Evolutionary conservation across 2,888 invertebrate genomes (phyloP).

Genomic region (Amorpha juglandis): DNA sequence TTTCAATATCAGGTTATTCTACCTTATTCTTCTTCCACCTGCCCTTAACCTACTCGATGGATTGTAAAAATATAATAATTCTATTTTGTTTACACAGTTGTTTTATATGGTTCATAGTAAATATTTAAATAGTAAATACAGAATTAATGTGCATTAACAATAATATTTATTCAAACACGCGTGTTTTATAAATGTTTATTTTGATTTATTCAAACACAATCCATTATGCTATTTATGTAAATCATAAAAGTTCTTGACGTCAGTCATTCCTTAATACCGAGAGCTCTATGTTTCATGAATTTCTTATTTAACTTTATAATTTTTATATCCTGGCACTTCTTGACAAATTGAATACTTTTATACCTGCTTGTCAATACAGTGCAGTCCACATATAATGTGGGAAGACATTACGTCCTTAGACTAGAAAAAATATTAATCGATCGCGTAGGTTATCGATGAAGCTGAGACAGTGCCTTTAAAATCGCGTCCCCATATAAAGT

Average conservation of each 20-base stretch:
- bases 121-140: not conserved
- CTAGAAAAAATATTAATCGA: not conserved
- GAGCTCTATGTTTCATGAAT: not conserved
- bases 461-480: constrained; percentile 15
- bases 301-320: not conserved
- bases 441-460: not conserved
- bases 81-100: not conserved
- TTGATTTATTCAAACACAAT: not conserved
- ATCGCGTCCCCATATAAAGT: constrained; percentile 26
- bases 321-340: no score
- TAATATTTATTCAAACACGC: not conserved
- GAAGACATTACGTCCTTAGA: no score
- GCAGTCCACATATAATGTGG: no score
- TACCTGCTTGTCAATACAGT: no score
- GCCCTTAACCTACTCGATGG: no score
- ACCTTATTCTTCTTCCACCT: no score
- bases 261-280: not conserved
- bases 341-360: no score
- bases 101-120: not conserved
- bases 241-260: not conserved
- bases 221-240: not conserved
- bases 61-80: not conserved
- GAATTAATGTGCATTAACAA: not conserved
- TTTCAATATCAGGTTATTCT: no score
- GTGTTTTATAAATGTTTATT: not conserved